These are phyloP conservation scores for Pyxicephalus adspersus DNA, from an alignment of 2,113 vertebrate species.

Conservation along the genomic window DNA sequence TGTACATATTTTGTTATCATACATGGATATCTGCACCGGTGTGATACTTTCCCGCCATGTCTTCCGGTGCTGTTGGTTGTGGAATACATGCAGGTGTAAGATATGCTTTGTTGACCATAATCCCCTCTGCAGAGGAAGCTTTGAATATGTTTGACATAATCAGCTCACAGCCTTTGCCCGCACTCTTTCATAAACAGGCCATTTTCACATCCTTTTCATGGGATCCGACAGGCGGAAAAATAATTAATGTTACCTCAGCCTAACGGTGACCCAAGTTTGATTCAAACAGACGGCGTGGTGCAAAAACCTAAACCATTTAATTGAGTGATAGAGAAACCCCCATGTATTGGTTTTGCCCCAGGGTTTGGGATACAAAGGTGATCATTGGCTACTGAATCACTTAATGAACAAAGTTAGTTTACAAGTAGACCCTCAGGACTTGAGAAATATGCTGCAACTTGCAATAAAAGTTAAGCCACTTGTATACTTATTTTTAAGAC, in stretches of 20 bases:
- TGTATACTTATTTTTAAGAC: too few relatives aligned
- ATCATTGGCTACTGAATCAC: neutral
- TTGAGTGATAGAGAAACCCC: constrained; percentile 80
- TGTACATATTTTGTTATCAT: neutral
- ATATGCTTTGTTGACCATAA: constrained; percentile 94
- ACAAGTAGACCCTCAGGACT: neutral
- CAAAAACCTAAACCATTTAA: constrained; percentile 89
- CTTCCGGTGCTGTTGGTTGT: constrained; percentile 75
- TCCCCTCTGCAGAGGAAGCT: constrained; percentile 84
- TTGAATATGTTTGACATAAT: constrained; percentile 97
- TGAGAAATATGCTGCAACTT: neutral
- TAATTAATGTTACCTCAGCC: constrained; percentile 99
- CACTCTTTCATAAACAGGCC: constrained; percentile 80
- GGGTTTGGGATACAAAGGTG: constrained; percentile 5
- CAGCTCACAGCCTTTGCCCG: constrained; percentile 87
- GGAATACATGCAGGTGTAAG: constrained; percentile 83
- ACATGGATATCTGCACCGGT: neutral
- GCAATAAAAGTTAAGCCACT: too few relatives aligned
- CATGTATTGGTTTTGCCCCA: constrained; percentile 73
- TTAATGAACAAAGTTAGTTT: neutral
- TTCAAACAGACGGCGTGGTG: constrained; percentile 84
- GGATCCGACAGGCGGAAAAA: constrained; percentile 99
- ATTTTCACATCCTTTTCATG: constrained; percentile 87
- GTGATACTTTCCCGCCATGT: constrained; percentile 60
- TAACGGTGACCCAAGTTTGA: constrained; percentile 88